Conservation (phyloP, 1,140 invertebrate species). For the Scaptomyza hsui region DNA sequence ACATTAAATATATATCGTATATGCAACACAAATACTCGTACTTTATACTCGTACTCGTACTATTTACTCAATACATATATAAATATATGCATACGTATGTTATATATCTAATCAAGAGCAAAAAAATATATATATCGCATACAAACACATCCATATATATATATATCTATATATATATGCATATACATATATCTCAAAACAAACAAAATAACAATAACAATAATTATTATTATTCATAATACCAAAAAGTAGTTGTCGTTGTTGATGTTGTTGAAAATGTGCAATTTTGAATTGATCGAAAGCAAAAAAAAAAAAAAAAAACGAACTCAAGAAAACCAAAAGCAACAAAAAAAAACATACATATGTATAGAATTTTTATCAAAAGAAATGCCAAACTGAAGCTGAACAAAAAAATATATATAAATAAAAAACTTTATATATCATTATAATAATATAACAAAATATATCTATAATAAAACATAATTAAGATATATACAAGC, state of each 20-base stretch:
- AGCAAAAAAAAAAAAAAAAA: conserved; percentile 51
- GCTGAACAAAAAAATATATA: conserved; percentile 37
- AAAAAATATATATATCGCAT: conserved; percentile 19
- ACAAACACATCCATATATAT: conserved; percentile 16
- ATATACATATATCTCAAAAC: conserved; percentile 46
- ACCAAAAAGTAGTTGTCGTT: conserved; percentile 82
- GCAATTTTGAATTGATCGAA: conserved; percentile 78
- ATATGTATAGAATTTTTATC: conserved; percentile 60
- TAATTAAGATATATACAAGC: conserved; percentile 34
- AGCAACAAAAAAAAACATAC: conserved; percentile 23
- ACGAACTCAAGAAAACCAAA: conserved; percentile 34
- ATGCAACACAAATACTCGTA: conserved; percentile 27
- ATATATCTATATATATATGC: conserved; percentile 17
- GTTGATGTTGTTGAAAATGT: conserved; percentile 82
- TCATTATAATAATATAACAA: conserved; percentile 30
- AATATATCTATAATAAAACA: conserved; percentile 40
- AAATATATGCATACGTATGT: conserved; percentile 33
- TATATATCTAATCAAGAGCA: background rate
- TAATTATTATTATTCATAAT: conserved; percentile 75
- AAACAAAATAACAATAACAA: conserved; percentile 59
- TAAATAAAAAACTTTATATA: conserved; percentile 11
- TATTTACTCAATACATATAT: conserved; percentile 41
- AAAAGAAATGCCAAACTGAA: conserved; percentile 63
- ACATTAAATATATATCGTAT: conserved; percentile 36
- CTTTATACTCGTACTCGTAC: conserved; percentile 38